These are phyloP conservation scores for Puntigrus tetrazona DNA, from an alignment of 2,113 vertebrate species.

Conservation along the genomic window DNA sequence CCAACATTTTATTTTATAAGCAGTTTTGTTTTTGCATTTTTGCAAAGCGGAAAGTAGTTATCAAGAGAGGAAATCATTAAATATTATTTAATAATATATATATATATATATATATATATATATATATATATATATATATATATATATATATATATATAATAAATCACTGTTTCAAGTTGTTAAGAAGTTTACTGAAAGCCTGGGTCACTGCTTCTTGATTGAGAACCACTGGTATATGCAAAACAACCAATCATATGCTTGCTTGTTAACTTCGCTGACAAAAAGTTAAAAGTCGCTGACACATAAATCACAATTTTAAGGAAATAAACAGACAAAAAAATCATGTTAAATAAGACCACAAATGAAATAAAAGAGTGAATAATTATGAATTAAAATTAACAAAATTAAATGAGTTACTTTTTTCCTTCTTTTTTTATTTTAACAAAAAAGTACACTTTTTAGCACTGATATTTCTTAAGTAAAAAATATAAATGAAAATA, in stretches of 20 bases:
- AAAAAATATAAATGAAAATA: not conserved
- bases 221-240: not conserved
- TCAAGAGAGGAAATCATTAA: not conserved
- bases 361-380: not conserved
- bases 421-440: no score
- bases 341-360: not conserved
- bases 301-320: not conserved
- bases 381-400: not conserved
- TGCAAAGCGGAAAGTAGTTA: not conserved
- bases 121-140: no score
- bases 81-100: no score
- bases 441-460: no score
- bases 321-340: not conserved
- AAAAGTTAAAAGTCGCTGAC: not conserved
- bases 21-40: not conserved
- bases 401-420: no score
- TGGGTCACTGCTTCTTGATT: not conserved
- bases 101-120: no score
- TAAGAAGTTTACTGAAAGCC: not conserved
- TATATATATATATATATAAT: no score
- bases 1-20: not conserved
- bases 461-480: not conserved
- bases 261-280: not conserved
- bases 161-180: not conserved
- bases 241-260: not conserved